Base-by-base conservation (phyloP, 2,888 invertebrate genomes). In the Ophion slaviceki region DNA sequence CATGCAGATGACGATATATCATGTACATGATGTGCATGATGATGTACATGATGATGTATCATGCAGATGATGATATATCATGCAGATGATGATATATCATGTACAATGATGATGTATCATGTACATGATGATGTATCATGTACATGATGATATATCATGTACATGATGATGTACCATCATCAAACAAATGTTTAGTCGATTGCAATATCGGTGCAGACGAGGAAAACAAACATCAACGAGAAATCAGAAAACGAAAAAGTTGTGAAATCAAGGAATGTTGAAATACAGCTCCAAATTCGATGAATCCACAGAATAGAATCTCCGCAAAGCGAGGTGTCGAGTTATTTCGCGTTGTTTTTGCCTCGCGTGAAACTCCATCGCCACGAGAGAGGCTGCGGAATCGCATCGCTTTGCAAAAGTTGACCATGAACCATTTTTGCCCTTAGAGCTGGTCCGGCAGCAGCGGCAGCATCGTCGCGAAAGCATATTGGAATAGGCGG, bases 341-440 rank as follows among this genome's bases (percentile, higher is more conserved):
- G 82, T 70, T 64, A 67, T 53, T 64, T 68, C 53, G 45, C 53
- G 53, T 75, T 24, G 70, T 28, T 79, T n/a, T 47, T 53, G 32
- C 77, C 71, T 62, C 57, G 40, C 53, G 68, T 84, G 84, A 87
- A 87, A 84, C 84, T 88, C 83, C 71, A 71, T 68, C 74, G 89
- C 88, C 89, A 87, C 89, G 87, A 89, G 86, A 86, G 77, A 80
- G 71, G 86, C 80, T 72, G 86, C 88, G 88, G 89, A 88, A 89
- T 90, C 89, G 59, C 74, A 57, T 57, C 28, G 67, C 45, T 67
- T 10, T 36, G 17, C 53, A 28, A 62, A 45, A 68, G 61, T 67
- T 47, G 92, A 89, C 92, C 92, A 89, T 92, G 92, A 92, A 92
- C 92, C 90, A 92, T 92, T 93, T 92, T 92, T 90, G 91, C 90